Percentiles rank a stretch among this genome's conserved stretches.
Evolutionary conservation across 2,888 invertebrate species (phyloP).

Genomic region (Ariolimax columbianus): DNA sequence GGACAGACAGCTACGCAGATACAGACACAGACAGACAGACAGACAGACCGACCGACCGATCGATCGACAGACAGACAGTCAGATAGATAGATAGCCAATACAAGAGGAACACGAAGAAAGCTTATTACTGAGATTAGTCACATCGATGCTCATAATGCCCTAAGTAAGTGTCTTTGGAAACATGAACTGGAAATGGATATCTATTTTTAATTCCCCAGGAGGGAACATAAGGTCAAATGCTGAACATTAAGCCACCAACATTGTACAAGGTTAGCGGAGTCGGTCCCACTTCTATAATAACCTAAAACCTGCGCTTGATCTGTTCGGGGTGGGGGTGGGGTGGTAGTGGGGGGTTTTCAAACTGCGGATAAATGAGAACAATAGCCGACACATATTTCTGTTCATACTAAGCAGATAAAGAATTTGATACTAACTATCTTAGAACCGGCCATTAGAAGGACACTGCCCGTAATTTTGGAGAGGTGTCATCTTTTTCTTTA

Average conservation of each 20-base stretch:
- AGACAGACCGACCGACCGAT: too few species aligned
- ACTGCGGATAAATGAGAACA: neutral
- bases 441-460: neutral
- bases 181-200: neutral
- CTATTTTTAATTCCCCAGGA: neutral
- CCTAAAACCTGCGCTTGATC: neutral
- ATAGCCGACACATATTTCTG: neutral
- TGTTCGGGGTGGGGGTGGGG: neutral
- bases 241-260: neutral
- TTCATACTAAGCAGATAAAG: neutral
- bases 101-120: neutral
- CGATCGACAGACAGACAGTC: too few species aligned
- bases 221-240: neutral
- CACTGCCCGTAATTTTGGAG: neutral
- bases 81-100: too few species aligned
- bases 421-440: slow-evolving; percentile 8
- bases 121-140: neutral
- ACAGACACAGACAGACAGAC: too few species aligned
- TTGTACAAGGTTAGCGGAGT: neutral
- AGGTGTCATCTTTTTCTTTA: slow-evolving; percentile 13
- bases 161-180: neutral
- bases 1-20: too few species aligned
- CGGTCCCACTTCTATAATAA: neutral
- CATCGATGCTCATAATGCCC: neutral
- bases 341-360: too few species aligned